Evolutionary conservation across 2,113 vertebrate genomes (phyloP).

Genomic region (Pollimyrus isidori): DNA sequence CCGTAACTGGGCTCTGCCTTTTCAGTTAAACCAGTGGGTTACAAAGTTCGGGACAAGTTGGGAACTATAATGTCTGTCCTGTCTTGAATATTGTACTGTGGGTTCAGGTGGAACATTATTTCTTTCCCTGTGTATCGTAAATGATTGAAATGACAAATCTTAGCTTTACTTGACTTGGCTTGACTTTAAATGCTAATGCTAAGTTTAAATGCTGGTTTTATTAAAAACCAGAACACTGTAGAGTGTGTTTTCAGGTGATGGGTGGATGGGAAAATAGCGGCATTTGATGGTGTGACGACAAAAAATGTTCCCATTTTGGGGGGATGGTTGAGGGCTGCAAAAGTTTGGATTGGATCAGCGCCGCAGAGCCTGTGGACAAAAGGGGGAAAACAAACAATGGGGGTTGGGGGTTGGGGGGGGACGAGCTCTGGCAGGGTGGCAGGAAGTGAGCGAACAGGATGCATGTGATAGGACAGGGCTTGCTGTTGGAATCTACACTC

Average conservation of each 20-base stretch:
- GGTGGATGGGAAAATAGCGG: neutral
- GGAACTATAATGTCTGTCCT: neutral
- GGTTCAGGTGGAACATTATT: neutral
- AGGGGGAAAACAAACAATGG: neutral
- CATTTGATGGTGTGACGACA: neutral
- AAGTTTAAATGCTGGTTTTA: neutral
- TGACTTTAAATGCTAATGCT: neutral
- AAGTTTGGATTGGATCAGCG: neutral
- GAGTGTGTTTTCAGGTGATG: neutral
- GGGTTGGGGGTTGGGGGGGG: neutral
- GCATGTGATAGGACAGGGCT: neutral
- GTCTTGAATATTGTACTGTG: neutral
- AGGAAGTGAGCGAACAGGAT: neutral
- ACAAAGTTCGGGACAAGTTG: neutral
- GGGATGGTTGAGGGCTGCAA: neutral
- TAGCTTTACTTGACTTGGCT: neutral
- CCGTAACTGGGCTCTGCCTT: neutral
- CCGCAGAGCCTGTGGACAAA: neutral
- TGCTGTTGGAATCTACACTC: neutral
- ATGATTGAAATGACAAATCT: neutral
- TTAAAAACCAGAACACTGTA: neutral
- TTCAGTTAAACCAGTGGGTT: neutral
- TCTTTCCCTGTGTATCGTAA: neutral
- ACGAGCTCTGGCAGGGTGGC: neutral
- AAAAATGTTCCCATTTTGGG: neutral